A percentile compares a stretch with the other conserved stretches of the same genome.
Conservation (phyloP, 2,888 invertebrate genomes). For the Sceliomorpha sp. region DNA sequence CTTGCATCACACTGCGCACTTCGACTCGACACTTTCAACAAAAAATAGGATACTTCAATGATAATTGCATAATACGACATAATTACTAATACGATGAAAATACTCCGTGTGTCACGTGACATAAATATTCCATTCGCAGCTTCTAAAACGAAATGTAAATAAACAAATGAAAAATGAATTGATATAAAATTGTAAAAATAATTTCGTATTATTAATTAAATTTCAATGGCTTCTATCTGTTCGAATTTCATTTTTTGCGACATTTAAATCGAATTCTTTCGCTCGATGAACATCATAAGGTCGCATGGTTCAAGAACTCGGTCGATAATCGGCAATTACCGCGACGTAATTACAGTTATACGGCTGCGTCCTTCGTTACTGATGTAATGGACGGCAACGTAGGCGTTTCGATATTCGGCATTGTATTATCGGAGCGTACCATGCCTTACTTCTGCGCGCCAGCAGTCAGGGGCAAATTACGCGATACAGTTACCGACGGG, state of each 20-base stretch:
- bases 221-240: too few species aligned
- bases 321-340: conserved; percentile 18
- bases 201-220: not conserved
- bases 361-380: conserved; percentile 1
- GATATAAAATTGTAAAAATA: too few species aligned
- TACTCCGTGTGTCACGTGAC: too few species aligned
- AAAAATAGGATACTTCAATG: too few species aligned
- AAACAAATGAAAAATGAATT: too few species aligned
- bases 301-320: conserved; percentile 9
- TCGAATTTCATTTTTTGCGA: not conserved
- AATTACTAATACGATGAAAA: too few species aligned
- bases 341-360: conserved; percentile 7
- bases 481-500: conserved; percentile 38
- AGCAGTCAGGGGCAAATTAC: conserved; percentile 23
- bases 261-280: too few species aligned
- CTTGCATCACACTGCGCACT: conserved; percentile 11
- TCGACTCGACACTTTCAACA: not conserved
- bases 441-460: conserved; percentile 24
- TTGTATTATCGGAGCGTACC: conserved; percentile 24
- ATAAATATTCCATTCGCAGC: too few species aligned
- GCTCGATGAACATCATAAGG: too few species aligned
- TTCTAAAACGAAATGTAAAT: too few species aligned
- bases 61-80: too few species aligned
- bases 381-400: conserved; percentile 10
- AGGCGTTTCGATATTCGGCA: conserved; percentile 7